Conservation (phyloP, 2,797 vertebrate genomes). For the Schizothorax lantsangensis region DNA sequence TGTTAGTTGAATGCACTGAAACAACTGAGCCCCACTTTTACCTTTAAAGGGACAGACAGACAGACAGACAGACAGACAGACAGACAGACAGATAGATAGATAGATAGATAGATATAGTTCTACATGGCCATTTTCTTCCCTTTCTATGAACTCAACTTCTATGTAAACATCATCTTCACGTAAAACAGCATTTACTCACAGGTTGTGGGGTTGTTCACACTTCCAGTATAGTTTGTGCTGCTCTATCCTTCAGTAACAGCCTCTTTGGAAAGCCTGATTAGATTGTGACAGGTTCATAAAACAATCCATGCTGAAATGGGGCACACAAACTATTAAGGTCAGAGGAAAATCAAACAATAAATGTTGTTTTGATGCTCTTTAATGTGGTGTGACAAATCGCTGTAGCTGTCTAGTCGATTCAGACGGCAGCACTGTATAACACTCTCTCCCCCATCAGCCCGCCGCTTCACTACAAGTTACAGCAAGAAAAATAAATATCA, state of each 20-base stretch:
- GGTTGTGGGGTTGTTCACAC: not conserved
- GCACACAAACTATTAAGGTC: conserved; percentile 21
- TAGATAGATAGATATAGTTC: too few species aligned
- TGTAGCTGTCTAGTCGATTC: not conserved
- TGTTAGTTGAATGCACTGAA: not conserved
- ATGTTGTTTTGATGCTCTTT: conserved; percentile 14
- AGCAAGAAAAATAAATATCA: not conserved
- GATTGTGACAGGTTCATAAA: conserved; percentile 23
- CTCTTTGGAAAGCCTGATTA: conserved; percentile 20
- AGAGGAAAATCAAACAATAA: conserved; percentile 16
- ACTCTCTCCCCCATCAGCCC: not conserved
- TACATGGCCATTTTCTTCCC: not conserved
- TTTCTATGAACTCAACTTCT: not conserved
- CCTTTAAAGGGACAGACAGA: not conserved
- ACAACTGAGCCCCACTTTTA: not conserved
- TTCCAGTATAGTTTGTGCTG: not conserved
- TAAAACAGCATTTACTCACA: not conserved
- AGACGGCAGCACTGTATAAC: not conserved
- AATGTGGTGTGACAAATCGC: conserved; percentile 14
- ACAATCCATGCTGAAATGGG: not conserved
- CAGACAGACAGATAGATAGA: too few species aligned
- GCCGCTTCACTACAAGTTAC: not conserved
- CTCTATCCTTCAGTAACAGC: not conserved
- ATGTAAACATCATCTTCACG: not conserved
- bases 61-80: too few species aligned